A percentile compares a stretch with the other conserved stretches of the same genome.
Evolutionary conservation across 2,113 vertebrate species (phyloP).

Genomic region (Tragulus kanchil): DNA sequence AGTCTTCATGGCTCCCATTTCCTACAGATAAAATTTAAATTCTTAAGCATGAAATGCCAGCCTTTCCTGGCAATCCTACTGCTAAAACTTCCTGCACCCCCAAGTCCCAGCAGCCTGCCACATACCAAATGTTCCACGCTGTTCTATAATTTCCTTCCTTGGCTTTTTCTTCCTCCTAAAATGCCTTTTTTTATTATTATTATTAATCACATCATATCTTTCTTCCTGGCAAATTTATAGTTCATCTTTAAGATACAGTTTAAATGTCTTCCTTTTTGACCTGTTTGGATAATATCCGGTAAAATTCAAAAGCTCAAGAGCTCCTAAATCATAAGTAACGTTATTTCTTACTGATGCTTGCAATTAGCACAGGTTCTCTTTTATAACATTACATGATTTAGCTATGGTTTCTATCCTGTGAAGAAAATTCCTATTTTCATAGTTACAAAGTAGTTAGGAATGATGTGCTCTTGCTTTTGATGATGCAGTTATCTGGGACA

Average conservation of each 20-base stretch:
- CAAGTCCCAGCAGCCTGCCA: background rate
- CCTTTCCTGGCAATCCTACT: background rate
- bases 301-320: background rate
- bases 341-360: background rate
- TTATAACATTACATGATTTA: background rate
- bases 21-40: constrained; percentile 28
- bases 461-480: background rate
- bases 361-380: background rate
- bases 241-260: background rate
- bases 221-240: background rate
- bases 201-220: background rate
- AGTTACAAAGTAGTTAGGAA: background rate
- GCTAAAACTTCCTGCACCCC: background rate
- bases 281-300: background rate
- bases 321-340: background rate
- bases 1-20: constrained; percentile 27
- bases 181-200: background rate
- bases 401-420: background rate
- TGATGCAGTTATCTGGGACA: background rate
- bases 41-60: background rate
- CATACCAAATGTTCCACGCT: background rate
- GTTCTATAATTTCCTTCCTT: background rate
- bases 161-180: background rate
- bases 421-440: background rate
- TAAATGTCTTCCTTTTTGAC: constrained; percentile 34